Evolutionary conservation across 37 sponge, comb jelly and placozoan genomes (phyloP), one percentile per base, ranked within the genome.

Genomic region (Hexactinellida sp.): DNA sequence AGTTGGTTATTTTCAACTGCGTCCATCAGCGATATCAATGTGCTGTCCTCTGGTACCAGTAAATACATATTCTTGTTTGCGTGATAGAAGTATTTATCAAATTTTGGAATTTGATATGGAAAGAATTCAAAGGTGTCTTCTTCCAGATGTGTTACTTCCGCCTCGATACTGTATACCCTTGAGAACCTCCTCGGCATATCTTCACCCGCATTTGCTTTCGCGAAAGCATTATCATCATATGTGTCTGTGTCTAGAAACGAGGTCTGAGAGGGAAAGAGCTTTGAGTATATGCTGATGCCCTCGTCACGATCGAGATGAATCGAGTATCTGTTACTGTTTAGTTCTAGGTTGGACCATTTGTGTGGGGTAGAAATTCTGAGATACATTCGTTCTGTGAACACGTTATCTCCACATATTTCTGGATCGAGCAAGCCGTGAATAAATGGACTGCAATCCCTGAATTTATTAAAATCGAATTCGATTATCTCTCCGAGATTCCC

Each of bases 111-210:
- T 63, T 63, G 32, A 63, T 25, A 63, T 23, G 76, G 76, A 63
- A 63, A 63, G 34, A 63, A 63, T 63, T 63, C 76, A 63, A 63
- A 63, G 5, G 76, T 63, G 13, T 63, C 76, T n/a, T 63, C 76
- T 63, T 63, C 76, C 76, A 63, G 76, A 63, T 63, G 30, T n/a
- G 76, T 63, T 3, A 63, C 19, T n/a, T 63, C 76, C 34, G 21
- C 30, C 25, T 63, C 76, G 5, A 63, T 63, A n/a, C 34, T 63
- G 76, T 63, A 63, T n/a, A 63, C 34, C 76, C 76, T 63, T 63
- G 76, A 63, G 13, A 63, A 63, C 13, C 76, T 63, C 76, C 76
- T 63, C 25, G 76, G 76, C 21, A 10, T 7, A 28, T 10, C 21
- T n/a, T 63, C 76, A 32, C 30, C 30, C 3, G 3, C 76, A 25